phyloP scores from a whole-genome alignment of 2,113 vertebrate genomes.

The Osmerus mordax region DNA sequence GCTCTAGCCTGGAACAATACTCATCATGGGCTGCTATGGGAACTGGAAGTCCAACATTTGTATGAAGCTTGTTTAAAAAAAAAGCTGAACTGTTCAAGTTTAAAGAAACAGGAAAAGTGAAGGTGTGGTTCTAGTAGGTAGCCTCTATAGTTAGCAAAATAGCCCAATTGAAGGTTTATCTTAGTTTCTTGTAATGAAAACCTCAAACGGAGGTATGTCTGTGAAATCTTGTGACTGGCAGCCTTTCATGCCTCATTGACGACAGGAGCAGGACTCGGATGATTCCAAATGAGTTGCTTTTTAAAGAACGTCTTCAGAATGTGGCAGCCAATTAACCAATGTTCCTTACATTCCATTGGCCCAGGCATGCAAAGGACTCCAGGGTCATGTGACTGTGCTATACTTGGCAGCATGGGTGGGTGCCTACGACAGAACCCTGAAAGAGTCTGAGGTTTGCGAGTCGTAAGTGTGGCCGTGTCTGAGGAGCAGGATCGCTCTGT shows the following conservation, averaged over 20 bases:
- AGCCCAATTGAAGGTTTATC: no score
- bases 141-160: not conserved
- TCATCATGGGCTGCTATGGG: no score
- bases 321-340: slow-evolving; percentile 15
- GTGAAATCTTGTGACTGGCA: not conserved
- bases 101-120: not conserved
- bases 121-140: not conserved
- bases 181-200: not conserved
- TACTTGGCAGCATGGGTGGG: not conserved
- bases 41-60: no score
- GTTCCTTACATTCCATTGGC: slow-evolving; percentile 17
- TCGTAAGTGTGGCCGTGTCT: not conserved
- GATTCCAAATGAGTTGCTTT: not conserved
- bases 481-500: not conserved
- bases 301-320: not conserved
- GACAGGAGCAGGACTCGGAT: not conserved
- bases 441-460: not conserved
- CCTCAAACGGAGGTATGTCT: not conserved
- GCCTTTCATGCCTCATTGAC: not conserved
- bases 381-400: slow-evolving; percentile 11
- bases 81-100: not conserved
- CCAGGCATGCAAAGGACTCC: not conserved
- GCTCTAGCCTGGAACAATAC: no score
- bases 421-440: not conserved
- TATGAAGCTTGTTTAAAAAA: not conserved